phyloP scores from a whole-genome alignment of 2,888 invertebrate genomes.

The Odontothrips loti region DNA sequence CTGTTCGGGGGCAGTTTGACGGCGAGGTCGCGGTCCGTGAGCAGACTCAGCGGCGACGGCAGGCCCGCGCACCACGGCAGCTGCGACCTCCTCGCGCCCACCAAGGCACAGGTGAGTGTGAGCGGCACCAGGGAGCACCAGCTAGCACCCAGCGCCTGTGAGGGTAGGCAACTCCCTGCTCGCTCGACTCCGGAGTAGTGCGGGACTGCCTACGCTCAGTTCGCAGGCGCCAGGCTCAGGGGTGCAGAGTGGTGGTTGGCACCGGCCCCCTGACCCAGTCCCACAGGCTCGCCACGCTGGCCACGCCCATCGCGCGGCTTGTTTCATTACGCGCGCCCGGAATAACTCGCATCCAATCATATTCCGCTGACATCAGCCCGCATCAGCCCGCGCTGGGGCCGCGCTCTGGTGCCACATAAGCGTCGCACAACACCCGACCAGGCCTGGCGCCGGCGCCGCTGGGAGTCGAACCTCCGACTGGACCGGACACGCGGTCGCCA shows the following conservation, averaged over 20 bases:
- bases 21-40: background rate
- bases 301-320: background rate
- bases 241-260: no score
- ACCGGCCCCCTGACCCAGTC: background rate
- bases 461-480: no score
- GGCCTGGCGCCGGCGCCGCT: no score
- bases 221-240: no score
- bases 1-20: conserved; percentile 26
- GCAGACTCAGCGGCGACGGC: background rate
- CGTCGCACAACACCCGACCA: no score
- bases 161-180: no score
- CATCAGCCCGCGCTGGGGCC: background rate
- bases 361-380: background rate
- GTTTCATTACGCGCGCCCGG: background rate
- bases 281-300: background rate
- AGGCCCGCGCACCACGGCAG: conserved; percentile 32
- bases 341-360: background rate
- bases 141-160: no score
- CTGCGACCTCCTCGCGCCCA: conserved; percentile 30
- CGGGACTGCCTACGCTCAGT: no score
- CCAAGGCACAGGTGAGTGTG: conserved; percentile 16
- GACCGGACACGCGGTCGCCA: no score
- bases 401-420: no score
- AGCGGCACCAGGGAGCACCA: background rate
- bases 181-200: no score